These are phyloP conservation scores for Monochamus saltuarius DNA, from an alignment of 1,140 invertebrate species.

Conservation along the genomic window DNA sequence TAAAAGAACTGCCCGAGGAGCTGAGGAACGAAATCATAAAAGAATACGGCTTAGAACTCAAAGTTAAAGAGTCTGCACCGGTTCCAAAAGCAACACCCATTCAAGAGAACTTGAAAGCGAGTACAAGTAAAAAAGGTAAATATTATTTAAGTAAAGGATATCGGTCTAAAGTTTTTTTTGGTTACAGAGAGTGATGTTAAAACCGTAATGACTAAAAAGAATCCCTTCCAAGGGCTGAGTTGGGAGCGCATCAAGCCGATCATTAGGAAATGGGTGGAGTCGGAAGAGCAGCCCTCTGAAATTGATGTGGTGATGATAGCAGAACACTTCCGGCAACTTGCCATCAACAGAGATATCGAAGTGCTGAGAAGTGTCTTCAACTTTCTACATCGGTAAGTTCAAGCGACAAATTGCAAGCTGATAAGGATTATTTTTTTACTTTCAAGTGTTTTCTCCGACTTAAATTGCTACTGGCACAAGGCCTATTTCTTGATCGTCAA, in stretches of 20 bases:
- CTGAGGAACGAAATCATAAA: slow-evolving; percentile 64
- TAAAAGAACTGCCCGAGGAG: slow-evolving; percentile 62
- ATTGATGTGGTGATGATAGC: slow-evolving; percentile 52
- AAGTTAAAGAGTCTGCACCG: slow-evolving; percentile 35
- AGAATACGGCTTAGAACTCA: slow-evolving; percentile 53
- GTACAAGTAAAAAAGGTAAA: slow-evolving; percentile 18
- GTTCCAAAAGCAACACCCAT: too few relatives aligned
- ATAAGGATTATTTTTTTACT: slow-evolving; percentile 19
- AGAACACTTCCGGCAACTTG: slow-evolving; percentile 46
- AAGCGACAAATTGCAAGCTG: not conserved
- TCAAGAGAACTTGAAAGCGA: not conserved
- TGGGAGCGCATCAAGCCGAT: slow-evolving; percentile 46
- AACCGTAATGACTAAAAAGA: slow-evolving; percentile 16
- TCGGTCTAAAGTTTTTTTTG: not conserved
- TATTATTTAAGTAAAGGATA: not conserved
- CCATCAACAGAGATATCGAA: slow-evolving; percentile 44
- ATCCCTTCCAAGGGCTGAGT: slow-evolving; percentile 34
- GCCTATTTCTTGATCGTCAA: slow-evolving; percentile 47
- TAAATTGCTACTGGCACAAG: slow-evolving; percentile 49
- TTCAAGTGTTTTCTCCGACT: slow-evolving; percentile 41
- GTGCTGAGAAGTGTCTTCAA: slow-evolving; percentile 45
- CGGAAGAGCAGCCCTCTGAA: slow-evolving; percentile 43
- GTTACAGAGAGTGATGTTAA: too few relatives aligned
- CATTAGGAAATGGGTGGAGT: slow-evolving; percentile 51
- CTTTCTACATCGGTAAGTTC: slow-evolving; percentile 49